Base-by-base conservation (phyloP, 1,140 invertebrate species). In the Aricia agestis region DNA sequence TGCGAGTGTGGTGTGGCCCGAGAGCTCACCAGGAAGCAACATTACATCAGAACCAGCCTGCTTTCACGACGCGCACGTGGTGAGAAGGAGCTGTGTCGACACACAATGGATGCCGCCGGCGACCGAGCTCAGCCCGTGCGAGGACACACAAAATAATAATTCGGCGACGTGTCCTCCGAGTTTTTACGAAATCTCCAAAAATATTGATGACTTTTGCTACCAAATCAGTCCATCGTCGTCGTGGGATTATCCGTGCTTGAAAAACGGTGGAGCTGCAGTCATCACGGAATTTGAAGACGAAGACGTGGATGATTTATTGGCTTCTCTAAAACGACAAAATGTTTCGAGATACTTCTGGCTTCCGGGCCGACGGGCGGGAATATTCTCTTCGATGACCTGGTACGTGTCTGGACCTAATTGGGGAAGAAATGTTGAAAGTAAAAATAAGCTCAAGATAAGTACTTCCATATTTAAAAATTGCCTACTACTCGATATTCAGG, bases 221-320 rank as follows among this genome's bases (percentile, higher is more conserved):
- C 75, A 84, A 80, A 79, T 86, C 11, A 70, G 68, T 71, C n/a
- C 71, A 68, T 25, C 74, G 7, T 75, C 82, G 2, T 25, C 71
- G 7, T 90, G 87, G 87, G 72, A 85, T 67, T 81, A 74, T 73
- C 86, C 87, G 0, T 90, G 87, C 73, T 78, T 83, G n/a, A 77
- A 80, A 72, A 85, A 79, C 71, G 85, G 86, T 3, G 84, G 82
- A 65, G 84, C 83, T 68, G 81, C 83, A 18, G 76, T 85, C 6
- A 81, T 90, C 45, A 87, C 82, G 0, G 80, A 90, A 67, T 74
- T 90, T 32, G 75, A 67, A 41, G 72, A 74, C 42, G 61, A 76
- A 9, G 83, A 90, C 72, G 59, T 81, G 0, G 67, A 77, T 6
- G 79, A 79, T 6, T 58, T 90, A 67, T 63, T 90, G 68, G 31